phyloP scores from a whole-genome alignment of 2,888 invertebrate genomes.

The Notodonta dromedarius region DNA sequence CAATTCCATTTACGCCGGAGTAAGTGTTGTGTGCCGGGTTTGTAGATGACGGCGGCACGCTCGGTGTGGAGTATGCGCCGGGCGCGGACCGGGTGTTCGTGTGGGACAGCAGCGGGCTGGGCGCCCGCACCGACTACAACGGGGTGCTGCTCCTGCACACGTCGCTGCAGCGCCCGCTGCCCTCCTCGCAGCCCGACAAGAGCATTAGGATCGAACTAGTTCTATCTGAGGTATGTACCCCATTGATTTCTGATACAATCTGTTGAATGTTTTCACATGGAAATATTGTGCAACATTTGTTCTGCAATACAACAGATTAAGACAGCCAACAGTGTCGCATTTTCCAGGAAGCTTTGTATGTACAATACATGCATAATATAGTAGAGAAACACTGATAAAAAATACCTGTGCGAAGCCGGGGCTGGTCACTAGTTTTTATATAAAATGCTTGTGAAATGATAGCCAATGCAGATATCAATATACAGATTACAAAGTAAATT shows the following conservation, averaged over 20 bases:
- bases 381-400: too few species aligned
- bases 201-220: conserved; percentile 93
- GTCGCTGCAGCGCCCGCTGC: conserved; percentile 93
- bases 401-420: too few species aligned
- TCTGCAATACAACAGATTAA: conserved; percentile 2
- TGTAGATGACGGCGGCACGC: conserved; percentile 86
- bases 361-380: too few species aligned
- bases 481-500: too few species aligned
- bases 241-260: background rate
- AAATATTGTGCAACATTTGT: conserved; percentile 10
- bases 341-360: too few species aligned
- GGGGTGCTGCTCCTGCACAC: conserved; percentile 95
- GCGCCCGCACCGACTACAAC: conserved; percentile 95
- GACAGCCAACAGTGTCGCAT: too few species aligned
- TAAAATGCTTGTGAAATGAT: too few species aligned
- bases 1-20: conserved; percentile 65
- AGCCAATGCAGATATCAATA: too few species aligned
- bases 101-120: conserved; percentile 92
- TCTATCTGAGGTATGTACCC: conserved; percentile 89
- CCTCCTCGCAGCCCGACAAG: conserved; percentile 88
- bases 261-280: background rate
- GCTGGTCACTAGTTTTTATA: too few species aligned
- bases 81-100: conserved; percentile 93
- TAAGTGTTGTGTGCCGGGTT: conserved; percentile 47
- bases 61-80: conserved; percentile 89